These are phyloP conservation scores for Vanessa tameamea DNA, from an alignment of 1,140 invertebrate genomes.

Conservation along the genomic window DNA sequence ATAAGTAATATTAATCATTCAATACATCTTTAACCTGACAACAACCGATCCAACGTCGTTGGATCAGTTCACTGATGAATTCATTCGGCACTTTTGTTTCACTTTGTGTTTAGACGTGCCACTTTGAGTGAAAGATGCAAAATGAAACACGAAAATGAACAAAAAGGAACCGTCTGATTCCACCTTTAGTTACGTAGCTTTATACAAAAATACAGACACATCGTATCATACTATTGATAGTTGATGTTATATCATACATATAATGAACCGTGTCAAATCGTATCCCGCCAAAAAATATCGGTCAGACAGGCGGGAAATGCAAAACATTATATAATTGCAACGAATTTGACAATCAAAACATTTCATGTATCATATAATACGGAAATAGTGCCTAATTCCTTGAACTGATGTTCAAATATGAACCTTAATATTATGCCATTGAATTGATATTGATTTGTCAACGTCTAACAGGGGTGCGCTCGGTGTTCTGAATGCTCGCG, in stretches of 20 bases:
- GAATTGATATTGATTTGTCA: conserved; percentile 21
- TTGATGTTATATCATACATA: conserved; percentile 5
- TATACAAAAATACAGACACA: no score
- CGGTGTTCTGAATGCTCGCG: conserved; percentile 46
- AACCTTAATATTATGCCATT: conserved; percentile 9
- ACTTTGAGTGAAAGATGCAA: no score
- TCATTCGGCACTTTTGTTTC: no score
- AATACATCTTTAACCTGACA: no score
- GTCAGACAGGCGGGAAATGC: conserved; percentile 35
- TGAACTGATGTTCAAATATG: neutral
- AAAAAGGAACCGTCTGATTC: no score
- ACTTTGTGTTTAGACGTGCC: no score
- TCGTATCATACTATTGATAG: neutral
- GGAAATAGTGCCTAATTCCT: conserved; percentile 37
- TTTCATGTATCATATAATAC: conserved; percentile 40
- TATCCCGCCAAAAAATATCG: conserved; percentile 33
- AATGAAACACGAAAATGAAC: no score
- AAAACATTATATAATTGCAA: conserved; percentile 49
- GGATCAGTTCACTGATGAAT: no score
- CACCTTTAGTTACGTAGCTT: no score
- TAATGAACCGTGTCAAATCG: conserved; percentile 1
- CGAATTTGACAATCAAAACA: conserved; percentile 43
- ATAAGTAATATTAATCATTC: no score
- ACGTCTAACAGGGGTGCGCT: conserved; percentile 41
- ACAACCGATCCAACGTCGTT: no score